Evolutionary conservation across 2,888 invertebrate genomes (phyloP), one percentile per base, ranked within the genome.

Genomic region (Sinohyriopsis cumingii): DNA sequence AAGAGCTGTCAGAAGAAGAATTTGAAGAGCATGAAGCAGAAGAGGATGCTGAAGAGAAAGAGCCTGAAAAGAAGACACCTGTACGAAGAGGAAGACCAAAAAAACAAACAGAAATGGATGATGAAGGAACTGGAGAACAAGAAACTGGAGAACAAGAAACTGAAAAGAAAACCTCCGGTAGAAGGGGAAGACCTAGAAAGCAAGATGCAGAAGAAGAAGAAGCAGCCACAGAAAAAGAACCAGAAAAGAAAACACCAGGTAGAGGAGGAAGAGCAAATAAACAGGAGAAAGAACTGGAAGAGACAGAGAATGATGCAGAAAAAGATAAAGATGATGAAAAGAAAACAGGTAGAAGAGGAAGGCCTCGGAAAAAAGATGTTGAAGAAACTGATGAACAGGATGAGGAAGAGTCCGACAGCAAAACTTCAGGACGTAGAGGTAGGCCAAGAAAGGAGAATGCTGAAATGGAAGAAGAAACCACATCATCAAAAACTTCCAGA

Each of bases 31-130:
- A 68, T 6, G 73, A 73, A 53, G 71, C 33, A 53, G 73, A 65
- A 18, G 64, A 63, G 53, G 68, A 68, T 19, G 64, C 59, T n/a
- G 76, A 71, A 63, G 72, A 68, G 62, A 60, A 69, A 67, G 67
- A 63, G 59, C 65, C 75, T 60, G 67, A 25, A 25, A 73, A 66
- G 68, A 28, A 62, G 9, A 69, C 33, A 57, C 45, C 68, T 60
- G 72, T 65, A 20, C 72, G 64, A 67, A 20, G 62, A 45, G 45
- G 45, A 15, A 64, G 60, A 63, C 63, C 61, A n/a, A 68, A 56
- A 33, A 64, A 72, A 25, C 19, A 22, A 67, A 55, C 25, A 75
- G 71, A 62, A 24, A 72, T 64, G 45, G 72, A 67, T 22, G 67
- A 65, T 24, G 67, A 71, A 59, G 20, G 62, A 18, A 54, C 64